A percentile compares a stretch with the other conserved stretches of the same genome.
Conservation (phyloP, 1,140 invertebrate genomes). For the Drosophila micromelanica region DNA sequence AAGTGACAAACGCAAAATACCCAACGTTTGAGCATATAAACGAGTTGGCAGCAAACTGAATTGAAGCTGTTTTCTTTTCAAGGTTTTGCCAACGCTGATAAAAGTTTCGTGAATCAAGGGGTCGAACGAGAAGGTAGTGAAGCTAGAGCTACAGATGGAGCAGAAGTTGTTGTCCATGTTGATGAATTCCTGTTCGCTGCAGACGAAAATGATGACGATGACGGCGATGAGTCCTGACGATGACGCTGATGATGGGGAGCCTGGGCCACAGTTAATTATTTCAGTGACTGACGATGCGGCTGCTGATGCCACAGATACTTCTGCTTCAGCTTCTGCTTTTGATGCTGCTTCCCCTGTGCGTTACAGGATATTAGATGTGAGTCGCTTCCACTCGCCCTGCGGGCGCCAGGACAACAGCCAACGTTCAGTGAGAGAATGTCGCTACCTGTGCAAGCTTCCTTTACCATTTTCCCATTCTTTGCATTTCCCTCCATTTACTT, state of each 20-base stretch:
- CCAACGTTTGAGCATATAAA: neutral
- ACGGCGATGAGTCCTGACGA: slow-evolving; percentile 27
- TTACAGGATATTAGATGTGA: slow-evolving; percentile 60
- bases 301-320: slow-evolving; percentile 19
- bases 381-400: neutral
- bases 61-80: slow-evolving; percentile 35
- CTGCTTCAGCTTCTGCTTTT: neutral
- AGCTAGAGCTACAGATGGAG: slow-evolving; percentile 1
- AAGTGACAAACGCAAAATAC: neutral
- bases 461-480: slow-evolving; percentile 15
- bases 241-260: slow-evolving; percentile 13
- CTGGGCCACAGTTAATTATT: slow-evolving; percentile 66
- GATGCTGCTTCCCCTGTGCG: slow-evolving; percentile 40
- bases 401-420: slow-evolving; percentile 15
- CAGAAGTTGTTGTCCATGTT: slow-evolving; percentile 35
- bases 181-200: slow-evolving; percentile 56
- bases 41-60: slow-evolving; percentile 23
- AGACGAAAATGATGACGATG: slow-evolving; percentile 34
- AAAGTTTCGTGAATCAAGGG: slow-evolving; percentile 11
- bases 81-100: slow-evolving; percentile 10
- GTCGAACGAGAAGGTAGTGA: slow-evolving; percentile 7
- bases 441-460: slow-evolving; percentile 23
- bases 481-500: slow-evolving; percentile 3
- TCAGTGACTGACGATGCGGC: slow-evolving; percentile 51
- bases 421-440: slow-evolving; percentile 15